These are phyloP conservation scores for Archocentrus centrarchus DNA, from an alignment of 2,113 vertebrate genomes.

Conservation along the genomic window DNA sequence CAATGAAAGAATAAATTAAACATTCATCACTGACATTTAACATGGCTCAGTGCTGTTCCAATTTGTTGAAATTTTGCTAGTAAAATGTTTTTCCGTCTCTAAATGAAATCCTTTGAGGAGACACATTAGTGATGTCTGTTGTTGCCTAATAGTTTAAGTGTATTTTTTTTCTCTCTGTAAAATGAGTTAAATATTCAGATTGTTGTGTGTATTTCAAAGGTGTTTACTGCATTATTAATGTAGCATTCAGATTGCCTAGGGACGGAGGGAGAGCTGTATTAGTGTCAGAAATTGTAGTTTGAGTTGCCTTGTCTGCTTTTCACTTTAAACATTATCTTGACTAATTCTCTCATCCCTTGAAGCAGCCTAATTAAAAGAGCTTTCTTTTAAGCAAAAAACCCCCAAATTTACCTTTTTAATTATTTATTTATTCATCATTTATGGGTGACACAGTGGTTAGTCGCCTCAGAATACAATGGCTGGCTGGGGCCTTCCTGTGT, in stretches of 20 bases:
- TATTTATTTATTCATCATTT: constrained; percentile 64
- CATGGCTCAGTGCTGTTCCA: constrained; percentile 2
- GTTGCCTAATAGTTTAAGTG: constrained; percentile 39
- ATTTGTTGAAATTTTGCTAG: constrained; percentile 41
- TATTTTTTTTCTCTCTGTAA: constrained; percentile 61
- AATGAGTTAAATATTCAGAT: constrained; percentile 64
- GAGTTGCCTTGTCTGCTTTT: constrained; percentile 69
- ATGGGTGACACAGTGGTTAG: not conserved
- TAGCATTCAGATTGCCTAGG: constrained; percentile 58
- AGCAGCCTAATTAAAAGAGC: constrained; percentile 79
- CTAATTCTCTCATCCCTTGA: constrained; percentile 79
- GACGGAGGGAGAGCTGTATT: constrained; percentile 64
- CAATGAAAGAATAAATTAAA: constrained; percentile 35
- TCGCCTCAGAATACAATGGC: not conserved
- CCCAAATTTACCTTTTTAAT: constrained; percentile 60
- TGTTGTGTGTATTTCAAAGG: constrained; percentile 71
- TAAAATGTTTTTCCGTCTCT: constrained; percentile 18
- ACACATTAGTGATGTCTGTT: constrained; percentile 29
- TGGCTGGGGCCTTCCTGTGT: not conserved
- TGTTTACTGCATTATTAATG: constrained; percentile 79
- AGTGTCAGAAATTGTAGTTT: constrained; percentile 67
- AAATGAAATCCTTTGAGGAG: constrained; percentile 36
- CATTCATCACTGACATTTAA: constrained; percentile 31
- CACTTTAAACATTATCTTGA: constrained; percentile 78
- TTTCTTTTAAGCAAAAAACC: constrained; percentile 44